phyloP scores from a whole-genome alignment of 2,113 vertebrate genomes.

The Planiliza haematocheilus region DNA sequence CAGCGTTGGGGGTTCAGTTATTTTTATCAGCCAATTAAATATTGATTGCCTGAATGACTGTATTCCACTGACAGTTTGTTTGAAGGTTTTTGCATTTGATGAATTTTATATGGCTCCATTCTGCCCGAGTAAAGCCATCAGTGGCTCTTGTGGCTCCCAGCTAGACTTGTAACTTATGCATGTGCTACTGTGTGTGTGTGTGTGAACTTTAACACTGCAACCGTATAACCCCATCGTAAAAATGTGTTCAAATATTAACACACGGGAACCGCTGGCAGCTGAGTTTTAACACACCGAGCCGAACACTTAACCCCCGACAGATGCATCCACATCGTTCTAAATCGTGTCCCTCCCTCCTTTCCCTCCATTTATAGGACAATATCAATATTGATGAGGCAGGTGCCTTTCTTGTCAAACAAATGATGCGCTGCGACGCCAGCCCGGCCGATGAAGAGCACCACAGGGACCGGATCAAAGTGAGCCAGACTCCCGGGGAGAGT shows the following conservation, averaged over 20 bases:
- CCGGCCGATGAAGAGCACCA: slow-evolving; percentile 82
- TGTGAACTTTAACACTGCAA: slow-evolving; percentile 36
- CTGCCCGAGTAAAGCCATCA: not conserved
- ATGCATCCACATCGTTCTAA: slow-evolving; percentile 40
- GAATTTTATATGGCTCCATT: not conserved
- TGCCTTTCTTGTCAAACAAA: slow-evolving; percentile 88
- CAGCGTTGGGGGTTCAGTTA: not conserved
- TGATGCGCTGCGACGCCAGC: slow-evolving; percentile 83
- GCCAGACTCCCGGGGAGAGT: slow-evolving; percentile 67
- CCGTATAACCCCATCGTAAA: slow-evolving; percentile 34
- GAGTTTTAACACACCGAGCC: not conserved
- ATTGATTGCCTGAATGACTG: not conserved
- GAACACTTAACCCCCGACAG: not conserved
- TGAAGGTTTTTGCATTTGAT: slow-evolving; percentile 1
- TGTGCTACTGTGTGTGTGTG: not conserved
- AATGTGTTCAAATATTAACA: slow-evolving; percentile 62
- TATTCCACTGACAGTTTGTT: not conserved
- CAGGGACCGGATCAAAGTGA: slow-evolving; percentile 81
- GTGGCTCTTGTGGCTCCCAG: not conserved
- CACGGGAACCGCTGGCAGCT: too few species aligned
- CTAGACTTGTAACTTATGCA: not conserved
- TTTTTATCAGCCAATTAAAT: not conserved
- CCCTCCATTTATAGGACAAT: slow-evolving; percentile 81
- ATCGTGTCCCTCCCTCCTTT: not conserved
- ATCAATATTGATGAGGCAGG: slow-evolving; percentile 91